Conservation (phyloP, 53 echinoderm and acorn worm species). For the Astropecten irregularis region DNA sequence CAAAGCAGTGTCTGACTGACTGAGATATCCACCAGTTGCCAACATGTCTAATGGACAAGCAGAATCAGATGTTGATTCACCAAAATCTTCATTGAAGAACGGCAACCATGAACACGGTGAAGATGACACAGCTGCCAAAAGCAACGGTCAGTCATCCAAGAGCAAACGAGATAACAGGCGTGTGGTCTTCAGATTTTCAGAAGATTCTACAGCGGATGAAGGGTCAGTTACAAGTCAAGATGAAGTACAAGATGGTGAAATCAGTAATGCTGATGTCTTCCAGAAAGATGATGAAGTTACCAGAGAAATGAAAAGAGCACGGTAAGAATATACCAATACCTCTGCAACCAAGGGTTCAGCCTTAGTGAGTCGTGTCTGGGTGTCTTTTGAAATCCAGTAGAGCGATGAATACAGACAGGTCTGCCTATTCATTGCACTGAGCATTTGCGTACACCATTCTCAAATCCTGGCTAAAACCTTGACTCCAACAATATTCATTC, state of each 20-base stretch:
- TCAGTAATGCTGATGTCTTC: not conserved
- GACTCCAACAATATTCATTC: too few relatives aligned
- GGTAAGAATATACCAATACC: constrained; percentile 35
- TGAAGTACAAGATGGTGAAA: not conserved
- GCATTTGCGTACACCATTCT: too few relatives aligned
- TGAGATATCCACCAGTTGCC: not conserved
- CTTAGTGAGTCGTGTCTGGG: too few relatives aligned
- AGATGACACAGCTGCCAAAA: not conserved
- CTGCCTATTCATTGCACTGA: too few relatives aligned
- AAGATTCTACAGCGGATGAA: constrained; percentile 66
- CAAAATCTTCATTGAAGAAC: not conserved
- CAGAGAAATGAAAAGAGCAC: not conserved
- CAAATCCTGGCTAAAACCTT: too few relatives aligned
- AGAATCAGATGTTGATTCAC: constrained; percentile 19
- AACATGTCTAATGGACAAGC: constrained; percentile 15
- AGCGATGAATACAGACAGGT: too few relatives aligned
- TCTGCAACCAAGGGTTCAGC: too few relatives aligned
- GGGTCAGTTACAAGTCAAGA: not conserved
- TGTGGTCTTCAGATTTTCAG: constrained; percentile 63
- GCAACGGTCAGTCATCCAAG: constrained; percentile 31
- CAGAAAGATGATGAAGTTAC: not conserved
- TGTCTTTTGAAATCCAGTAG: too few relatives aligned
- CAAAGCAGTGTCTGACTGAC: constrained; percentile 21
- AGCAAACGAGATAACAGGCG: constrained; percentile 32
- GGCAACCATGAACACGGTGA: not conserved